These are phyloP conservation scores for Colaptes auratus DNA, from an alignment of 2,113 vertebrate genomes.

Conservation along the genomic window DNA sequence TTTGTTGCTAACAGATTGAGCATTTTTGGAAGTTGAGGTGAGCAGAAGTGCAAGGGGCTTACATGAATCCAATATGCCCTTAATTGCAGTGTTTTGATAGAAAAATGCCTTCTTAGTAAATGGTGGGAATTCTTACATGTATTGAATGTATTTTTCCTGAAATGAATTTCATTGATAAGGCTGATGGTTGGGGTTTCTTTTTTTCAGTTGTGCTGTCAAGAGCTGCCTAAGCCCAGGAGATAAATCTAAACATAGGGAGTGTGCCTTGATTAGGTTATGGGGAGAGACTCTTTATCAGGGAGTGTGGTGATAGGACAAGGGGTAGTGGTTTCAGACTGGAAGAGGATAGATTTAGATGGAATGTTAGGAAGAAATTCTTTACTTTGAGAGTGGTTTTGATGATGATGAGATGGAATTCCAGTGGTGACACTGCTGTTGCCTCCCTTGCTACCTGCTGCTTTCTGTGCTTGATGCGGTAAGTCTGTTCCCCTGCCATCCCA, in stretches of 20 bases:
- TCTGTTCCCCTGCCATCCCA: fast-evolving
- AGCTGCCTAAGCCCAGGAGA: neutral
- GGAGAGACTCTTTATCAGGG: neutral
- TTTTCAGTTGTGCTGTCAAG: neutral
- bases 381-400: neutral
- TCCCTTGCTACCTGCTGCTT: neutral
- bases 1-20: neutral
- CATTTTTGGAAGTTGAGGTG: neutral
- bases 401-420: neutral
- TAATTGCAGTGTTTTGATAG: neutral
- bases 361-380: neutral
- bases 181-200: neutral
- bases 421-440: fast-evolving
- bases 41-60: neutral
- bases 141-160: neutral
- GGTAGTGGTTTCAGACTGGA: neutral
- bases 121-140: neutral
- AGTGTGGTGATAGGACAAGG: neutral
- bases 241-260: neutral
- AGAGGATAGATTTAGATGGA: neutral
- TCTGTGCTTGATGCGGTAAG: neutral
- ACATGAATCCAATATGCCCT: neutral
- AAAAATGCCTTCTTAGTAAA: neutral
- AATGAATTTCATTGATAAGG: neutral
- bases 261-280: neutral